Percentiles rank a stretch among this genome's conserved stretches.
Conservation (phyloP, 2,888 invertebrate species). For the Notocelia uddmanniana region DNA sequence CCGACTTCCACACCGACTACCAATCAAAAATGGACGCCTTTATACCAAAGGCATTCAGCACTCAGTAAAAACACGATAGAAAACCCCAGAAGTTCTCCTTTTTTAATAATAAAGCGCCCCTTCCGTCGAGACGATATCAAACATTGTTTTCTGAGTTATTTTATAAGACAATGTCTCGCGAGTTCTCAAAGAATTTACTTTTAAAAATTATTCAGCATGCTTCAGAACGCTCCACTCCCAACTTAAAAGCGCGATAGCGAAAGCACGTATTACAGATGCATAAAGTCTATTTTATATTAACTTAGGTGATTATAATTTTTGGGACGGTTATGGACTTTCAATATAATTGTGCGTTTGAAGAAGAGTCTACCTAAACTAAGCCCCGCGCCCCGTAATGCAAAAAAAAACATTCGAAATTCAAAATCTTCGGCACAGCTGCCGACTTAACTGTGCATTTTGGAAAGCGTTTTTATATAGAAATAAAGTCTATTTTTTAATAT, state of each 20-base stretch:
- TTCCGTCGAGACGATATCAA: slow-evolving; percentile 42
- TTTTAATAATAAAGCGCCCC: slow-evolving; percentile 45
- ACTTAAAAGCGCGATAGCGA: neutral
- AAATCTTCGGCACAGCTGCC: neutral
- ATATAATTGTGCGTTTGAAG: neutral
- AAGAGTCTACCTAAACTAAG: slow-evolving; percentile 1
- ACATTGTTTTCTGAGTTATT: slow-evolving; percentile 45
- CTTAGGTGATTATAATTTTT: neutral
- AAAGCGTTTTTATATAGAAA: neutral
- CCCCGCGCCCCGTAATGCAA: neutral
- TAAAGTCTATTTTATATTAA: slow-evolving; percentile 5
- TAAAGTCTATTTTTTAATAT: slow-evolving; percentile 9
- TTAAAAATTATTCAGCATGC: slow-evolving; percentile 23
- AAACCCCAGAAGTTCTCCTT: slow-evolving; percentile 38
- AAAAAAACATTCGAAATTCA: neutral
- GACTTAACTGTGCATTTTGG: neutral
- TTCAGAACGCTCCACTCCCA: neutral
- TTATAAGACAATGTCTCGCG: slow-evolving; percentile 45
- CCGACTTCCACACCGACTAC: too few relatives aligned
- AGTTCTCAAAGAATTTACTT: slow-evolving; percentile 44
- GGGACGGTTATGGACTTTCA: neutral
- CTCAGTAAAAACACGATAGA: slow-evolving; percentile 30
- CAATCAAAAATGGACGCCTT: slow-evolving; percentile 22
- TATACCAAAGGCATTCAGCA: slow-evolving; percentile 31
- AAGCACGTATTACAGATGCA: neutral